Evolutionary conservation across 30 jellyfish, hydroid and myxozoan genomes (phyloP).

Genomic region (Turritopsis dohrnii): DNA sequence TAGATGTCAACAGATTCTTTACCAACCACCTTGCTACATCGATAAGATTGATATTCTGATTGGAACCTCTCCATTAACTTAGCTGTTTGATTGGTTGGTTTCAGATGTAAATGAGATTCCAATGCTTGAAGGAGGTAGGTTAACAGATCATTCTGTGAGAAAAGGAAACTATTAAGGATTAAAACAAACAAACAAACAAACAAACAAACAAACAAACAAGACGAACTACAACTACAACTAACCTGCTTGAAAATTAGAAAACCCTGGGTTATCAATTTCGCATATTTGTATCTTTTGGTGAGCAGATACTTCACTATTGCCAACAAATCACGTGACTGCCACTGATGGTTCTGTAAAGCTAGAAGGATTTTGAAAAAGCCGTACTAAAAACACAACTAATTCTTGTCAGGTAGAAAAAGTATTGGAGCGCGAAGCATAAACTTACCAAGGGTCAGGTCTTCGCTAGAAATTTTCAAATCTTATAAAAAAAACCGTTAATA

Average conservation of each 20-base stretch:
- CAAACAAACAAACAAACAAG: no score
- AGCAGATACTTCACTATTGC: constrained; percentile 5
- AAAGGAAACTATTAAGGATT: neutral
- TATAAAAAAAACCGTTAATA: neutral
- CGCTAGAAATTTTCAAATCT: neutral
- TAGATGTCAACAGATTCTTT: neutral
- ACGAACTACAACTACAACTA: no score
- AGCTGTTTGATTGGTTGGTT: neutral
- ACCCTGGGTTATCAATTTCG: constrained; percentile 18
- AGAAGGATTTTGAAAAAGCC: neutral
- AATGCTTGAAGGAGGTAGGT: neutral
- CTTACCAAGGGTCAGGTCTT: neutral
- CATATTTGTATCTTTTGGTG: constrained; percentile 19
- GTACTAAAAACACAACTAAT: no score
- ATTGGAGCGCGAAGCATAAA: no score
- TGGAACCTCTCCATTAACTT: constrained; percentile 9
- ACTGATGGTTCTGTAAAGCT: constrained; percentile 14
- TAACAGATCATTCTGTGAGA: constrained; percentile 7
- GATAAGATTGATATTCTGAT: constrained; percentile 3
- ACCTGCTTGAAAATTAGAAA: constrained; percentile 30
- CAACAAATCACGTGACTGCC: constrained; percentile 13
- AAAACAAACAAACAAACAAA: neutral
- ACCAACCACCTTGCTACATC: neutral
- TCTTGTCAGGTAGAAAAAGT: no score
- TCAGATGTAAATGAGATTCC: constrained; percentile 5